Evolutionary conservation across 2,113 vertebrate species (phyloP), one percentile per base, ranked within the genome.

Genomic region (Tetraodon nigroviridis): DNA sequence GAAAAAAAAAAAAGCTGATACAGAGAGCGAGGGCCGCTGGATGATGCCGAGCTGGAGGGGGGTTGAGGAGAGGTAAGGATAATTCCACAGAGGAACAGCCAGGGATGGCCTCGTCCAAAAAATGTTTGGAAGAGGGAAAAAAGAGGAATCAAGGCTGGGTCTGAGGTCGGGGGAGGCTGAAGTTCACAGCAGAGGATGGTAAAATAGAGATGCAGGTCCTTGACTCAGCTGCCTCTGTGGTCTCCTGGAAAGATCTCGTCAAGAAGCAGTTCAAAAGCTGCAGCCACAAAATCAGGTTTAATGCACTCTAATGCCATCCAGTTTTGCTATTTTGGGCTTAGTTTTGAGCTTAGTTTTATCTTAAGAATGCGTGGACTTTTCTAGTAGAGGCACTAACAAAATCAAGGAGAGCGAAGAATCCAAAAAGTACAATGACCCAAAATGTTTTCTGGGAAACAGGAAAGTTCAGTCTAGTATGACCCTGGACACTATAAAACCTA

Each of bases 1-100:
- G 8, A 17, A 15, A 45, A 45, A 45, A n/a, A 45, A 87, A 82
- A 82, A 84, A 83, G 81, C 81, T 65, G 65, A 85, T 86, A 79
- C 69, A 84, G 80, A 86, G 71, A 76, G 65, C 21, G 72, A 82
- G 72, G 76, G 69, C 60, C 47, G 56, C 67, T 73, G 76, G 73
- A 84, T 78, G 80, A 81, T 69, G 76, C 62, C 69, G 70, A 61
- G 53, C 27, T 29, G 45, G 11, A 27, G 42, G 48, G 18, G 52
- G 21, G 21, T 29, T 16, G 27, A 7, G 40, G 24, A 6, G 58
- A 27, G 21, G 29, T 20, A 19, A 21, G 67, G 41, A 58, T 49
- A 37, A 51, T 68, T 76, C 46, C 54, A 77, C 46, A 70, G 75
- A 70, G 67, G 58, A 32, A 66, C 50, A 64, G 50, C 55, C 64